Evolutionary conservation across 1,140 invertebrate species (phyloP).

Genomic region (Drosophila murphyi): DNA sequence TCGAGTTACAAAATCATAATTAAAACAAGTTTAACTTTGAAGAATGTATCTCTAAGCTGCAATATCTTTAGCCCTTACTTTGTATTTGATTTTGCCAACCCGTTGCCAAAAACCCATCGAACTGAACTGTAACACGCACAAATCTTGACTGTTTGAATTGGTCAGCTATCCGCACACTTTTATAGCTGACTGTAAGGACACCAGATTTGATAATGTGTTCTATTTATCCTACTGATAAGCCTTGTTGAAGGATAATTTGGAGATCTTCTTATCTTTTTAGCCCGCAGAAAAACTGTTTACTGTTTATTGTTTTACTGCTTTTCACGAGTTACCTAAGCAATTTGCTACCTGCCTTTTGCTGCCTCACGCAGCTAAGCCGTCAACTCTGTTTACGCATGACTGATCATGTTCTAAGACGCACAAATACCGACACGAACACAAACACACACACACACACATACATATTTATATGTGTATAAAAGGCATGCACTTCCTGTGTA

Average conservation of each 20-base stretch:
- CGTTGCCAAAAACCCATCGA: conserved; percentile 54
- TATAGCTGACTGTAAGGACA: conserved; percentile 43
- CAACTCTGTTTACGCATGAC: conserved; percentile 70
- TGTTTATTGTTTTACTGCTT: conserved; percentile 33
- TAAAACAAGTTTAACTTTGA: background rate
- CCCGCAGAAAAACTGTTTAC: conserved; percentile 7
- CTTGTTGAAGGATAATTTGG: conserved; percentile 2
- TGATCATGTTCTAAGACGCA: conserved; percentile 66
- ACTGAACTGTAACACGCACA: background rate
- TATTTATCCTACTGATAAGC: conserved; percentile 54
- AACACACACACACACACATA: background rate
- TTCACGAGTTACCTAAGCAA: conserved; percentile 51
- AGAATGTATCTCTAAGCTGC: background rate
- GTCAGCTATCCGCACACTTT: conserved; percentile 21
- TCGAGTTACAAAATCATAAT: background rate
- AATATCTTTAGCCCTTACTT: conserved; percentile 10
- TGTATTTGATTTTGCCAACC: conserved; percentile 26
- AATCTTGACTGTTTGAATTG: conserved; percentile 44
- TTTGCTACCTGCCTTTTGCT: conserved; percentile 42
- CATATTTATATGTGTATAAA: background rate
- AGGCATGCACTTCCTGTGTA: conserved; percentile 69
- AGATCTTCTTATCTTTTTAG: conserved; percentile 46
- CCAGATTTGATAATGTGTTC: background rate
- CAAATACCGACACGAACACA: conserved; percentile 14
- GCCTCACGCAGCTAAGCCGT: conserved; percentile 40